Base-by-base conservation (phyloP, 53 echinoderm and acorn worm genomes). In the Echinarachnius parma region DNA sequence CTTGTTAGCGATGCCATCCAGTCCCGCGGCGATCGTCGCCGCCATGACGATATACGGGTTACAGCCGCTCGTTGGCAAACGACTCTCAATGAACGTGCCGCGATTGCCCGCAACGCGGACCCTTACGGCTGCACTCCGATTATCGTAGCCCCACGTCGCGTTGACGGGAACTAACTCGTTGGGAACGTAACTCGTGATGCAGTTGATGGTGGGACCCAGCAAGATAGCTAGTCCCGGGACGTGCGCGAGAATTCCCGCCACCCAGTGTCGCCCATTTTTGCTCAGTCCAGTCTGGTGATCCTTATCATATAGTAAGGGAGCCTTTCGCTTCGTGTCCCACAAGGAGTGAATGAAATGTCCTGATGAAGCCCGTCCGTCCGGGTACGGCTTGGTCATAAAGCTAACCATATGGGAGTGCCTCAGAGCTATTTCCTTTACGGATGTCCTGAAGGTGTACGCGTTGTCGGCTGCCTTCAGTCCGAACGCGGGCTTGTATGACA, bases 101-200 rank as follows among this genome's bases (percentile, higher is more conserved):
- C 61, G 76, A 1, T 54, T 66, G 1, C 66, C 66, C 37, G 18
- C 23, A 28, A 50, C 16, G 3, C 42, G 34, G 3, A 80, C 58
- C 30, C 70, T 44, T 21, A 80, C 39, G 2, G 70, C 69, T 13
- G 57, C 46, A 9, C 74, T 72, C 7, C 80, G 71, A 45, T 80
- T 80, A 20, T 69, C 80, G 23, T 64, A 80, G 14, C 70, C 80
- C 80, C 80, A 80, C 11, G 80, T 30, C n/a, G 80, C 71, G 20
- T 64, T 64, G 53, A 76, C 48, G 14, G 78, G 78, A 34, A 42
- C 66, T n/a, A 37, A 24, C 33, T 47, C 16, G 11, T 60, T 39
- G 4, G 78, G 78, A 5, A 29, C 52, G 24, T 22, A 70, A 7
- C 70, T 58, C 15, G 28, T 48, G 25, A 68, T 4, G 48, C 80